Conservation (phyloP, 2,113 vertebrate species). For the Ancistrus triradiatus region DNA sequence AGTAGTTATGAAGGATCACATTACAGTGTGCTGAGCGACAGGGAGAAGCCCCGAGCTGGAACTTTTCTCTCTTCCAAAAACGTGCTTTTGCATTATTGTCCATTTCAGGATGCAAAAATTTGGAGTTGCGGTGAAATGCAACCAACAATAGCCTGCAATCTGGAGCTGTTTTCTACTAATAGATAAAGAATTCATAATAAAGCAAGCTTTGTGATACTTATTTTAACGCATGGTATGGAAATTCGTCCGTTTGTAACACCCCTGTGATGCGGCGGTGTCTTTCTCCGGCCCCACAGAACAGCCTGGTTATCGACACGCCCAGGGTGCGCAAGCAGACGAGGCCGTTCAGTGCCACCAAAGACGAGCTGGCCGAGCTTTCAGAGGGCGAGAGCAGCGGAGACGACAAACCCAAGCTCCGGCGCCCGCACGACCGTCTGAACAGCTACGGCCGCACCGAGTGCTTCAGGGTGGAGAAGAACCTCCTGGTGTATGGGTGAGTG, state of each 20-base stretch:
- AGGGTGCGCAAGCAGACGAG: slow-evolving; percentile 94
- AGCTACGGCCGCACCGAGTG: slow-evolving; percentile 96
- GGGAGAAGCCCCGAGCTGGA: too few species aligned
- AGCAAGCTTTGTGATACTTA: too few species aligned
- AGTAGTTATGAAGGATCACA: too few species aligned
- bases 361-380: slow-evolving; percentile 91
- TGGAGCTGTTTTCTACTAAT: too few species aligned
- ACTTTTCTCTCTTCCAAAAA: too few species aligned
- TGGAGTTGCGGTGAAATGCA: too few species aligned
- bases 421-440: slow-evolving; percentile 84
- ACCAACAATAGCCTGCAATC: too few species aligned
- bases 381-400: slow-evolving; percentile 91
- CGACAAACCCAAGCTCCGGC: slow-evolving; percentile 88
- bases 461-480: slow-evolving; percentile 95
- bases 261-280: neutral
- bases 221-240: too few species aligned
- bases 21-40: too few species aligned
- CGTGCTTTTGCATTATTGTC: too few species aligned
- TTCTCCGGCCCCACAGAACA: slow-evolving; percentile 75
- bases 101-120: too few species aligned
- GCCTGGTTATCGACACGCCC: slow-evolving; percentile 96
- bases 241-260: neutral
- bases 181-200: too few species aligned
- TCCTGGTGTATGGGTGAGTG: slow-evolving; percentile 91
- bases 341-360: slow-evolving; percentile 94